These are phyloP conservation scores for Lutjanus argentimaculatus DNA, from an alignment of 2,797 vertebrate genomes.

Conservation along the genomic window DNA sequence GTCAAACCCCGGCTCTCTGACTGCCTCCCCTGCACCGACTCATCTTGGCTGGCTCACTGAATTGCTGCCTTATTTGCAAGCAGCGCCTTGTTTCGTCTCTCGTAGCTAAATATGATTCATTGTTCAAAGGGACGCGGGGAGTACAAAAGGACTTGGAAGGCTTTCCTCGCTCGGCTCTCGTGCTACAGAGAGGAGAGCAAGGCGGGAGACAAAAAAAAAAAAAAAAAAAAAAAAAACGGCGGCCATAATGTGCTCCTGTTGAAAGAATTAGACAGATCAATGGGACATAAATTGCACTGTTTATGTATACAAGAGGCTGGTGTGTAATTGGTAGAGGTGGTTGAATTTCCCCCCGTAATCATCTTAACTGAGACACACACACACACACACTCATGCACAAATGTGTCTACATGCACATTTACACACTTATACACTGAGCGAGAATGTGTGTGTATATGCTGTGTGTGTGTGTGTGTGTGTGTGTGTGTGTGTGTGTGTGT, in stretches of 20 bases:
- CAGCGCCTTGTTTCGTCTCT: conserved; percentile 47
- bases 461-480: background rate
- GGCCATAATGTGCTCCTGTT: conserved; percentile 60
- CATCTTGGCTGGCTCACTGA: conserved; percentile 40
- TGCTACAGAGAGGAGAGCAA: conserved; percentile 47
- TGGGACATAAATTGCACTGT: conserved; percentile 64
- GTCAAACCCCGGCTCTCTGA: background rate
- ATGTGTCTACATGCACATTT: conserved; percentile 1
- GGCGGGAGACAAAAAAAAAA: conserved; percentile 37
- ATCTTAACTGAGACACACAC: conserved; percentile 53
- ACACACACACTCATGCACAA: conserved; percentile 15
- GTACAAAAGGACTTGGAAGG: conserved; percentile 70
- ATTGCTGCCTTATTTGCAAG: conserved; percentile 43
- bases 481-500: background rate
- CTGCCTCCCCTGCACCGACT: conserved; percentile 21
- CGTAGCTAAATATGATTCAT: conserved; percentile 66
- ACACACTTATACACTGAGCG: conserved; percentile 14
- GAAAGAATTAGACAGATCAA: conserved; percentile 74
- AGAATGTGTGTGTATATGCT: background rate
- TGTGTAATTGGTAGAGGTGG: conserved; percentile 69
- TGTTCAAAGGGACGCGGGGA: conserved; percentile 70
- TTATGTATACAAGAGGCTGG: conserved; percentile 64
- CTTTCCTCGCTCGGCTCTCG: conserved; percentile 39
- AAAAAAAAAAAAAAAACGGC: conserved; percentile 32
- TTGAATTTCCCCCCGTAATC: conserved; percentile 62